A percentile compares a stretch with the other conserved stretches of the same genome.
These are phyloP conservation scores for Blera fallax DNA, from an alignment of 2,888 invertebrate species.

Conservation along the genomic window DNA sequence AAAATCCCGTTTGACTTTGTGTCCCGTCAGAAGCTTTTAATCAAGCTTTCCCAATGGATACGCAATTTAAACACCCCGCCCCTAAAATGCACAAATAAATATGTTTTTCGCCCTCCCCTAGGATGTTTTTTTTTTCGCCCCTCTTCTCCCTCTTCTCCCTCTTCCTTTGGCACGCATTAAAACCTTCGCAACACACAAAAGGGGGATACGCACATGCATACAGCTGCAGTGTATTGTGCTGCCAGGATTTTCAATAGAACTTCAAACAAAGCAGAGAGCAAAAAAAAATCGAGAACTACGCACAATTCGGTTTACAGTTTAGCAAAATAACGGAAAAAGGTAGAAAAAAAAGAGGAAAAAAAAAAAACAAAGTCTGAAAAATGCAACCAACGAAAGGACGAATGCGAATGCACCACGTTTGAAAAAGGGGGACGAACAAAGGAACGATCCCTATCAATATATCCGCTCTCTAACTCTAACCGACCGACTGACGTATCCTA, in stretches of 20 bases:
- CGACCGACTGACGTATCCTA: constrained; percentile 59
- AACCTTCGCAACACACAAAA: constrained; percentile 40
- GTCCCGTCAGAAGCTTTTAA: constrained; percentile 45
- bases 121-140: background rate
- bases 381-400: constrained; percentile 44
- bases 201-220: constrained; percentile 46
- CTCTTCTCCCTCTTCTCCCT: background rate
- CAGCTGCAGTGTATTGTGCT: constrained; percentile 34
- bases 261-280: constrained; percentile 44
- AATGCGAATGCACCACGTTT: constrained; percentile 33
- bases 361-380: constrained; percentile 13
- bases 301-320: constrained; percentile 59
- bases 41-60: constrained; percentile 41
- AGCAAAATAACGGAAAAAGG: constrained; percentile 38
- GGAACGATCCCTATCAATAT: constrained; percentile 59
- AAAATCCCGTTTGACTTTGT: background rate
- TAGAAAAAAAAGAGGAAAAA: background rate
- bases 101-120: constrained; percentile 34
- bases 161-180: constrained; percentile 45
- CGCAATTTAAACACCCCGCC: constrained; percentile 49
- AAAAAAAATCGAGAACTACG: constrained; percentile 34
- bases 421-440: constrained; percentile 61
- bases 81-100: constrained; percentile 51
- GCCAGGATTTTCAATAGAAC: constrained; percentile 34
- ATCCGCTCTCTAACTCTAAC: constrained; percentile 46